Evolutionary conservation across 2,797 vertebrate genomes (phyloP), one percentile per base, ranked within the genome.

Genomic region (Neopelma chrysocephalum): DNA sequence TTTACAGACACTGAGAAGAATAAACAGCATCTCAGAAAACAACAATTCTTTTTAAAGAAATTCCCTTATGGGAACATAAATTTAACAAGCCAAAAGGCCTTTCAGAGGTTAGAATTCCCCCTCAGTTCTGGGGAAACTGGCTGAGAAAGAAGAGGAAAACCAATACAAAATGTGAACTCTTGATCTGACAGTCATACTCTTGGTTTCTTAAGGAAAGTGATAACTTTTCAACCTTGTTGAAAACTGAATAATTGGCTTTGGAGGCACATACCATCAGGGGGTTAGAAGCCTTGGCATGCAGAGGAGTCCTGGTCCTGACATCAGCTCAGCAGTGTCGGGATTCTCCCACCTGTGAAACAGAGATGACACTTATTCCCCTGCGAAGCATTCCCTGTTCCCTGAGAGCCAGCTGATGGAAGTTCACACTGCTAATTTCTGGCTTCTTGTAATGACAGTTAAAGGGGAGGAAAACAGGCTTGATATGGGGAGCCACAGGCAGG

Each of bases 1-100:
- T 90, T 92, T 80, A 85, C 32, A 82, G 60, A 42, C 82, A 60
- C 82, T 72, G 80, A 97, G 82, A 97, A 82, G 58, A 88, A 93
- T 68, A 72, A 94, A 92, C 93, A 94, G 89, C 50, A 54, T 90
- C 51, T 87, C 89, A 53, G 80, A 89, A 92, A 86, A 72, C 45
- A 93, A 88, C 70, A 79, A 45, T 75, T 90, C 56, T 65, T 87
- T 75, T 50, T 57, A 48, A 96, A 94, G 32, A 16, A 82, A 93
- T 40, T 65, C 89, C 78, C 92, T 94, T 75, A 71, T 15, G 61
- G 81, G 86, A 96, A 48, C 76, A 95, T 9, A 36, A 62, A 93
- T 70, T 73, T 31, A 64, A 84, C 32, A 50, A 77, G 42, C 23
- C 60, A 90, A 22, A 82, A 80, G 65, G 92, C 70, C 91, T 97